phyloP scores from a whole-genome alignment of 2,113 vertebrate species.

The Promerops cafer region DNA sequence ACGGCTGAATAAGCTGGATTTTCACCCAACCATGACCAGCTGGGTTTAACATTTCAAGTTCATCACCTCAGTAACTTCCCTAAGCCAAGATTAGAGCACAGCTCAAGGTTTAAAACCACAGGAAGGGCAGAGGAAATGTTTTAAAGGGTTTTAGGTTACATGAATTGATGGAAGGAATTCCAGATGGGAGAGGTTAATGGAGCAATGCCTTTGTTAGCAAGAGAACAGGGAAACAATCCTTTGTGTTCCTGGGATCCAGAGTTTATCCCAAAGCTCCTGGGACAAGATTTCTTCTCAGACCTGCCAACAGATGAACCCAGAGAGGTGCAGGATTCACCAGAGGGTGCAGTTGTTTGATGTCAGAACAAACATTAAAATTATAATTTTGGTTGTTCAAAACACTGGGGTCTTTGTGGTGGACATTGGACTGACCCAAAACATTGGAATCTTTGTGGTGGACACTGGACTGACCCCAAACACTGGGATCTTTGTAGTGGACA shows the following conservation, averaged over 20 bases:
- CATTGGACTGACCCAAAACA: neutral
- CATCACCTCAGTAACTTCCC: neutral
- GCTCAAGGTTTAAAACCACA: neutral
- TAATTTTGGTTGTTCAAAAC: neutral
- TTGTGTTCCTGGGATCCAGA: neutral
- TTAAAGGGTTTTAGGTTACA: neutral
- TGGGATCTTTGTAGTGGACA: too few species aligned
- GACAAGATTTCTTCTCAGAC: neutral
- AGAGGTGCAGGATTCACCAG: neutral
- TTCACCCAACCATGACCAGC: neutral
- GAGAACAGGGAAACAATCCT: neutral
- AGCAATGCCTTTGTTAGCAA: neutral
- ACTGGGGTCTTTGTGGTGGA: neutral
- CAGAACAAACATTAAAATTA: neutral
- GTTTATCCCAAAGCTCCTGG: neutral
- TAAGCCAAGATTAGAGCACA: conserved; percentile 16
- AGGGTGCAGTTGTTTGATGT: neutral
- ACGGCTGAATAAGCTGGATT: neutral
- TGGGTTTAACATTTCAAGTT: neutral
- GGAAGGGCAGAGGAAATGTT: neutral
- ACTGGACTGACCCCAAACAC: neutral
- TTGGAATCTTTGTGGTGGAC: neutral
- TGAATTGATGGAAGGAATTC: neutral
- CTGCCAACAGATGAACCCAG: neutral
- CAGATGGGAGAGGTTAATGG: neutral